Base-by-base conservation (phyloP, 2,888 invertebrate genomes). In the Catonia carolina region DNA sequence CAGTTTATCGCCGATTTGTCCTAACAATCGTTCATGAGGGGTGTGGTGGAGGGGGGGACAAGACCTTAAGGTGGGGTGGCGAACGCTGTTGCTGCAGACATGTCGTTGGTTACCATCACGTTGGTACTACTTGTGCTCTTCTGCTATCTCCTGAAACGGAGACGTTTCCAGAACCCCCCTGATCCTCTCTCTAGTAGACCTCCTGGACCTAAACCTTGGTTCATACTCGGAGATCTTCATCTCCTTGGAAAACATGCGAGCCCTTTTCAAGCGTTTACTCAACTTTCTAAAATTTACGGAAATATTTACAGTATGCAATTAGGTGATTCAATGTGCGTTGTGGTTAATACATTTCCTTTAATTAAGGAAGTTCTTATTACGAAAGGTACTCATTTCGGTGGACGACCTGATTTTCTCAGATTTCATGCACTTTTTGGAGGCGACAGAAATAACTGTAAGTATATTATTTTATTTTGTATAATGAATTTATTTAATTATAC, bases 401-500 rank as follows among this genome's bases (percentile, higher is more conserved):
- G 89, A 10, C 77, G 92, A 8, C 90, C 91, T 0, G 83, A 90
- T 69, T 90, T 90, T 71, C 70, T 84, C 63, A 75, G 92, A 15
- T 91, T 88, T 70, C 85, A 89, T 68, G 80, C 83, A 63, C 81
- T 91, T 7, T 91, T 92, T 71, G 89, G 87, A 23, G 89, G 89
- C 31, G 85, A 90, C 73, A 77, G 89, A 55, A 88, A 89, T 72
- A 89, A 90, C 70, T 90, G 90, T 91, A 73, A 89, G 91, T 85
- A 71, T 8, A 37, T 47, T 52, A 50, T 37, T 17, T 37, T 7
- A 37, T 37, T 37, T 37, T 37, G 4, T 37, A 37, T 7, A 12
- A 10, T 33, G 8, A 33, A 33, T 33, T 33, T 33, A 10, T 33
- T 33, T 33, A 12, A 12, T 10, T 33, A 10, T 10, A 37, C 17